Base-by-base conservation (phyloP, 2,797 vertebrate species). In the Phalloptychus januarius region DNA sequence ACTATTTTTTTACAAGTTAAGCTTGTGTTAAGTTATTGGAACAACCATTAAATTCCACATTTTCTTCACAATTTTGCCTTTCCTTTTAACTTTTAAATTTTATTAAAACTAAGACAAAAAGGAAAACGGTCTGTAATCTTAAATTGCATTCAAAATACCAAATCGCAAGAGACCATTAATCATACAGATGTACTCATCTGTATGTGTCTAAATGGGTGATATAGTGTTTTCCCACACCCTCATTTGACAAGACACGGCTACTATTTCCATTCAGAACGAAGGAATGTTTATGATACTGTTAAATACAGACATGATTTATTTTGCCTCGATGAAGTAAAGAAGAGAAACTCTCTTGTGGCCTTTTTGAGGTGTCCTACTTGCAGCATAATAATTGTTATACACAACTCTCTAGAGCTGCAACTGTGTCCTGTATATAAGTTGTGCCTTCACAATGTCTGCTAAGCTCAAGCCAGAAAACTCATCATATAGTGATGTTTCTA, bases 201-300 rank as follows among this genome's bases (percentile, higher is more conserved):
- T 38, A 18, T 65, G 61, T 20, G 36, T 40, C 36, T 65, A 65
- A 65, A 15, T 7, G 33, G 23, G 36, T 69, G 7, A 69, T 18
- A 69, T 25, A 54, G 31, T 33, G 48, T 89, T 88, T 87, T 85
- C 80, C 31, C 16, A 10, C 61, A 85, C 56, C 54, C 36, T 46
- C 18, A 5, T 79, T 83, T 76, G 63, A 80, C 79, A 88, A 72
- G 16, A 10, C 61, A 76, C 75, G 65, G 84, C 89, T 76, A 72
- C 85, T 71, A 79, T 88, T 88, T 82, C 40, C 84, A 86, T 88
- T 76, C 79, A 83, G 74, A 65, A 54, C 79, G 67, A 79, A 91
- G 87, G 89, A 92, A 93, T 93, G 86, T 93, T 93, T 91, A 92
- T 86, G 87, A 88, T 86, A 52, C 86, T 83, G 86, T 92, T 89